These are phyloP conservation scores for Oligia latruncula DNA, from an alignment of 2,888 invertebrate genomes.

Conservation along the genomic window DNA sequence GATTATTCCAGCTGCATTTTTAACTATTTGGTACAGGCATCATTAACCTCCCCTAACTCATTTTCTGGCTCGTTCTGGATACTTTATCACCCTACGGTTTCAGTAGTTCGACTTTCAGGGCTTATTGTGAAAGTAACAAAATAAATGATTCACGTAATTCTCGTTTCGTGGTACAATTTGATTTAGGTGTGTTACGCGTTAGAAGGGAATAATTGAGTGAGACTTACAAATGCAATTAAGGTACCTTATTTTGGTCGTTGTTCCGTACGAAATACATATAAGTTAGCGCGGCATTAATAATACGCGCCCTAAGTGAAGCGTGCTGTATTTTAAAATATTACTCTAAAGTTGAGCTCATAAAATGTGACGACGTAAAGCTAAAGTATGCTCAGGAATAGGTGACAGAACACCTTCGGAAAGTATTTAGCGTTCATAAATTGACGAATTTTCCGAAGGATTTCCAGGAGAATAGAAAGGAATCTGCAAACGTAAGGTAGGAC, in stretches of 20 bases:
- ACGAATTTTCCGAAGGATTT: background rate
- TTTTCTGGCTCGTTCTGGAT: background rate
- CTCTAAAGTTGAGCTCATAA: constrained; percentile 7
- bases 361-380: constrained; percentile 7
- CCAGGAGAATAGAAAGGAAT: background rate
- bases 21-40: background rate
- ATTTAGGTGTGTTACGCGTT: constrained; percentile 18
- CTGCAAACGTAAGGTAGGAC: background rate
- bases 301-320: constrained; percentile 6
- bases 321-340: constrained; percentile 25
- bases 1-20: background rate
- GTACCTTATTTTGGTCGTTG: constrained; percentile 19
- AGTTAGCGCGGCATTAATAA: background rate
- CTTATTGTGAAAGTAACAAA: constrained; percentile 3
- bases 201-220: constrained; percentile 31
- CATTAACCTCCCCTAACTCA: background rate
- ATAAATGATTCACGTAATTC: constrained; percentile 20
- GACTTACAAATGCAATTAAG: constrained; percentile 42
- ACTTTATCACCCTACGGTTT: background rate
- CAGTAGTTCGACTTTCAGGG: background rate
- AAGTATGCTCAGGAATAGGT: constrained; percentile 24
- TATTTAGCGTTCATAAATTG: constrained; percentile 2
- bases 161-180: constrained; percentile 30
- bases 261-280: constrained; percentile 5
- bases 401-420: background rate